A percentile compares a stretch with the other conserved stretches of the same genome.
phyloP scores from a whole-genome alignment of 2,797 vertebrate genomes.

The Amblyraja radiata region DNA sequence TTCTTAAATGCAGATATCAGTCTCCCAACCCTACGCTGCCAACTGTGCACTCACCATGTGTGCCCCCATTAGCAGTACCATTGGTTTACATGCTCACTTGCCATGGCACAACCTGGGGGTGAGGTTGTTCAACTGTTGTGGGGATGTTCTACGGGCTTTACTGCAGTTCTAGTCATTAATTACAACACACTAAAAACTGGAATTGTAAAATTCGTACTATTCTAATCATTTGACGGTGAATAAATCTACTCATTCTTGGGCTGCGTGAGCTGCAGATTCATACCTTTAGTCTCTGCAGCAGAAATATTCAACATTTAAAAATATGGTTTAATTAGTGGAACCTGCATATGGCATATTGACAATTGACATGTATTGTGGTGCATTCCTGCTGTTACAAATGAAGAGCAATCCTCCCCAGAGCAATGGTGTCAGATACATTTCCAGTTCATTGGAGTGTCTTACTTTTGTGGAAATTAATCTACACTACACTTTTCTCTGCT shows the following conservation, averaged over 20 bases:
- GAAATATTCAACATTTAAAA: background rate
- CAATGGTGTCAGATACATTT: background rate
- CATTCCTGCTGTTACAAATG: constrained; percentile 14
- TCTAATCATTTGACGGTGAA: background rate
- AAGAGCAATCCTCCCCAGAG: background rate
- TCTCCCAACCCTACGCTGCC: background rate
- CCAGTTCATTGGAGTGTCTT: background rate
- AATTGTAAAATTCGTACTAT: background rate
- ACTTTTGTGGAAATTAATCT: background rate
- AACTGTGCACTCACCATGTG: background rate
- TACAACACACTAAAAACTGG: background rate
- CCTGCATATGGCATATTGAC: background rate
- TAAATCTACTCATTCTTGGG: background rate
- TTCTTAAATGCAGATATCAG: background rate
- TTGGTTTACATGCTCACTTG: background rate
- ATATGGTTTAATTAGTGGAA: background rate
- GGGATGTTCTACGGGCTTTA: background rate
- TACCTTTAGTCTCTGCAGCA: background rate
- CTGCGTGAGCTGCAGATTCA: background rate
- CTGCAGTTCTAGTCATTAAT: background rate
- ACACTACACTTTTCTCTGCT: constrained; percentile 4
- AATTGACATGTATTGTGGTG: background rate
- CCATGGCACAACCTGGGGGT: background rate
- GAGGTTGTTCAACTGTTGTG: too few species aligned
- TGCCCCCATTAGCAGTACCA: background rate